Conservation (phyloP, 2,888 invertebrate species). For the Hybos culiciformis region DNA sequence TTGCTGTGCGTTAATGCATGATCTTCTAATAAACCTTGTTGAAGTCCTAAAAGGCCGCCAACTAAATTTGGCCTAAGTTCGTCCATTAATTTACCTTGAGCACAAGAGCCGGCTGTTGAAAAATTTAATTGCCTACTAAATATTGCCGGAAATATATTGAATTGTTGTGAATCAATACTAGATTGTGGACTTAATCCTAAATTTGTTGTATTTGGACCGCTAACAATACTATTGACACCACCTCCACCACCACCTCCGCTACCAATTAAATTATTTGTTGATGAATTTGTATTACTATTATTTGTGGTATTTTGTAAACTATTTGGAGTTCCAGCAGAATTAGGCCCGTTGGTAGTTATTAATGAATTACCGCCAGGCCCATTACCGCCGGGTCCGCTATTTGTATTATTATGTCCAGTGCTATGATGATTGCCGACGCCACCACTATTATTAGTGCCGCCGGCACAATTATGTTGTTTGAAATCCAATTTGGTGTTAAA, state of each 20-base stretch:
- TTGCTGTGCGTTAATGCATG: conserved; percentile 43
- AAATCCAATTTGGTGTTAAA: conserved; percentile 69
- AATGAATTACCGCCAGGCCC: conserved; percentile 16
- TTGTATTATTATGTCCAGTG: conserved; percentile 1
- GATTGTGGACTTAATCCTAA: conserved; percentile 35
- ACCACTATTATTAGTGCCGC: conserved; percentile 46
- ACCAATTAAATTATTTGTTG: conserved; percentile 15
- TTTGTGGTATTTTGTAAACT: background rate
- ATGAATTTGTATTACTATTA: background rate
- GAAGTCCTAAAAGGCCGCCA: conserved; percentile 63
- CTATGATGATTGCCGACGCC: conserved; percentile 38
- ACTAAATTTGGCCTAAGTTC: conserved; percentile 71
- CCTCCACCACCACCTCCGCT: conserved; percentile 22
- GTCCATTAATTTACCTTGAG: conserved; percentile 74
- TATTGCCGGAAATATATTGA: conserved; percentile 84
- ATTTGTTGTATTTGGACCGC: conserved; percentile 22
- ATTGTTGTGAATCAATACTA: conserved; percentile 50
- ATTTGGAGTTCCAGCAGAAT: conserved; percentile 14
- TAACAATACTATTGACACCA: too few species aligned
- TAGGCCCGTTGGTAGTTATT: conserved; percentile 20
- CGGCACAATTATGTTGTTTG: conserved; percentile 65
- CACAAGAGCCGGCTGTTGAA: conserved; percentile 48
- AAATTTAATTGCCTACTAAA: conserved; percentile 82
- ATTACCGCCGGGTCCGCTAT: conserved; percentile 3
- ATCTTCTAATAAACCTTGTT: conserved; percentile 65